These are phyloP conservation scores for Percopsis transmontana DNA, from an alignment of 2,113 vertebrate species.

Conservation along the genomic window DNA sequence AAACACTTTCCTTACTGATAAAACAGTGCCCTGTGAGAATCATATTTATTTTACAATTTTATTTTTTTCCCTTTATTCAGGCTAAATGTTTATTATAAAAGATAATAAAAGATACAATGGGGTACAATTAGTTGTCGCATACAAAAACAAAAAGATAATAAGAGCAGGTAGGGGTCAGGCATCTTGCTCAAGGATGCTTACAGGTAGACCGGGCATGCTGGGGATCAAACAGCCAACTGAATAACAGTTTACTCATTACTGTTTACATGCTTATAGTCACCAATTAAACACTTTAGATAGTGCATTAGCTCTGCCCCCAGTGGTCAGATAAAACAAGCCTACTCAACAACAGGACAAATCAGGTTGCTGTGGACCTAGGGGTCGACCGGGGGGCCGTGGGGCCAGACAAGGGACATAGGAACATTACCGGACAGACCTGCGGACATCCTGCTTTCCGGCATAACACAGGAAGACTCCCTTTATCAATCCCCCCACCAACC, in stretches of 20 bases:
- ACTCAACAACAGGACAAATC: too few relatives aligned
- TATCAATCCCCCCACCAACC: constrained; percentile 25
- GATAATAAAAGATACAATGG: too few relatives aligned
- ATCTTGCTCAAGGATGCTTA: too few relatives aligned
- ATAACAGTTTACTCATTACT: constrained; percentile 78
- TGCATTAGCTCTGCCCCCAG: constrained; percentile 41
- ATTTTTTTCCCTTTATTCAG: background rate
- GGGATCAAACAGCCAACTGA: constrained; percentile 71
- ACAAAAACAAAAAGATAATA: too few relatives aligned
- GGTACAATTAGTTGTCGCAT: too few relatives aligned
- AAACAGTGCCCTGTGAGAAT: background rate
- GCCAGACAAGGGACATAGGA: constrained; percentile 8
- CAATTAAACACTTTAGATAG: constrained; percentile 73
- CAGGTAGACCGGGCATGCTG: too few relatives aligned
- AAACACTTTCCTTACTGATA: constrained; percentile 37
- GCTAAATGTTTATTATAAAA: too few relatives aligned
- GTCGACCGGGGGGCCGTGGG: constrained; percentile 30
- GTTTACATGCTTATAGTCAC: constrained; percentile 77
- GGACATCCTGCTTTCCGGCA: constrained; percentile 72
- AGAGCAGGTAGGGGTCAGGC: too few relatives aligned
- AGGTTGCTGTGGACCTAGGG: constrained; percentile 6
- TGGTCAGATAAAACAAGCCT: too few relatives aligned
- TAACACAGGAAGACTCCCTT: constrained; percentile 59
- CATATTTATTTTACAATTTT: background rate
- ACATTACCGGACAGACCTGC: constrained; percentile 28